Base-by-base conservation (phyloP, 2,797 vertebrate genomes). In the Centroberyx gerrardi region DNA sequence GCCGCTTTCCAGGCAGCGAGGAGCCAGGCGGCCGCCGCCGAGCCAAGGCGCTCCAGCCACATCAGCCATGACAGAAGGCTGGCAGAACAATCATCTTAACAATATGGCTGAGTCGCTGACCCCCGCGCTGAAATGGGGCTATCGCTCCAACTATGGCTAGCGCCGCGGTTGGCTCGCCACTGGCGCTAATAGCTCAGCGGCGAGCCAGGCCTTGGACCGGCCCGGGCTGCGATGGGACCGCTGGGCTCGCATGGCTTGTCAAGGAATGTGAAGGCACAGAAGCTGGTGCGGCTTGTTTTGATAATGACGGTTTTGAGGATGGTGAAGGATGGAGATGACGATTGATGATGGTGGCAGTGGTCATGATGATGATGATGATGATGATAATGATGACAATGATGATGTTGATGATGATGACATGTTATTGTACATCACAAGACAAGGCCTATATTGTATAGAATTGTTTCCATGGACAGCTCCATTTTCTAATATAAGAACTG, bases 71-170 rank as follows among this genome's bases (percentile, higher is more conserved):
- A 94, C 94, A 95, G 94, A 94, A 92, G 94, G 90, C 94, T 95
- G 94, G 94, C 94, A 95, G 89, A 93, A 92, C 92, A 94, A 95
- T 94, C 93, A 94, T 94, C 93, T 95, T 94, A 95, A 95, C 94
- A 94, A 92, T 93, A 93, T 90, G 92, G 93, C 90, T 93, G 90
- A 94, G 92, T 92, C 73, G 87, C 88, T 95, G 94, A 95, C 95
- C 95, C 95, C 89, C 84, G 74, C 87, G 74, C 84, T 85, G 81
- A 91, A 91, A 90, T 77, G 72, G 87, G 80, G 84, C 88, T 87
- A 88, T 92, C 77, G 85, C 89, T 94, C 90, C 91, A 90, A 87
- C 90, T 85, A 83, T 74, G 75, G 80, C 84, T 81, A 80, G 88
- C 76, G 80, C 84, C 87, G 76, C 88, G 83, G 85, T 86, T 86